Evolutionary conservation across 2,113 vertebrate genomes (phyloP), one percentile per base, ranked within the genome.

Genomic region (Hyperoodon ampullatus): DNA sequence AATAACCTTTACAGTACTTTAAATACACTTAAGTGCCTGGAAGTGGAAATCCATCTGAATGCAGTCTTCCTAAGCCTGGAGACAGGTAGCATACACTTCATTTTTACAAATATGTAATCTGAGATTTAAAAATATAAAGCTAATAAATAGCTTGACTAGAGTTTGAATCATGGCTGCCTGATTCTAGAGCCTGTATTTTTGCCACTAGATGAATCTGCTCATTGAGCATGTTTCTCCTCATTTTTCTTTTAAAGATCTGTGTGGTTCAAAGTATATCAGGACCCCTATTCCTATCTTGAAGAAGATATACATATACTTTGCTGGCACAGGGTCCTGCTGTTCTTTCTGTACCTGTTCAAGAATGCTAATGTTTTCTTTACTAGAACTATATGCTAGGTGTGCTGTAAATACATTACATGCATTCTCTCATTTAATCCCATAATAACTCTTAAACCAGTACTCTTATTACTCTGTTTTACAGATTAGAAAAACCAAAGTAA

Each of bases 81-180:
- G 39, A 8, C 24, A 88, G 30, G 21, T 16, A 58, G 5, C 13
- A 61, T 42, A 53, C 18, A 60, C 30, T 28, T 96, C 44, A 33
- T 33, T 94, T 95, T 93, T 85, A 81, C 33, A 95, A 87, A 92
- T 18, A 85, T 26, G 8, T 66, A 77, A 82, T 65, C 24, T 82
- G 60, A 92, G 47, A 75, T 84, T 63, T 23, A 72, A 24, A 77
- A 92, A 92, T 70, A 78, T 83, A 93, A 93, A 78, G n/a, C 4
- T 55, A 66, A 83, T 61, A 68, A 65, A 50, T 90, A 53, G 9
- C 24, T 75, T 90, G 65, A n/a, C 19, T 60, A 50, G 5, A 81
- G 10, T 65, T 72, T 70, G 63, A 87, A 68, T 72, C 50, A 65
- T 74, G 28, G n/a, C 12, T 78, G 14, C 70, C 63, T 88, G 28